These are phyloP conservation scores for Taxidea taxus DNA, from an alignment of 2,113 vertebrate genomes.

Conservation along the genomic window DNA sequence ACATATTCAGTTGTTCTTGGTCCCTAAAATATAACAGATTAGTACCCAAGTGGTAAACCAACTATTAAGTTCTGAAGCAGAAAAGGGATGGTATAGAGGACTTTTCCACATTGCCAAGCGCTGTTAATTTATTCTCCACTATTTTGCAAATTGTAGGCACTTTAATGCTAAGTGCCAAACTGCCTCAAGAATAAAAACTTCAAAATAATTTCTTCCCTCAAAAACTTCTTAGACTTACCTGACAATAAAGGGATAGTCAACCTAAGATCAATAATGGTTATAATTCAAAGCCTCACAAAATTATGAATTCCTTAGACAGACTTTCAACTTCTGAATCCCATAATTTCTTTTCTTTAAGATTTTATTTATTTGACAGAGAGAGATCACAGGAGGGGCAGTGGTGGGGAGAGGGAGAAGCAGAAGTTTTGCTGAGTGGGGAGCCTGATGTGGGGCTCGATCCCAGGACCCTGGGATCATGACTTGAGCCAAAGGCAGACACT, in stretches of 20 bases:
- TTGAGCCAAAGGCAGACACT: too few relatives aligned
- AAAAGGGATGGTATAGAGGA: background rate
- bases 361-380: too few relatives aligned
- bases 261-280: background rate
- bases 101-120: background rate
- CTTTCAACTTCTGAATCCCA: background rate
- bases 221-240: background rate
- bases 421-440: too few relatives aligned
- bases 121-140: background rate
- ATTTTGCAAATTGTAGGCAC: background rate
- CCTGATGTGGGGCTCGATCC: too few relatives aligned
- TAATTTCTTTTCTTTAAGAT: too few relatives aligned
- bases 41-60: background rate
- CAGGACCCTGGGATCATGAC: too few relatives aligned
- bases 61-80: background rate
- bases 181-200: slow-evolving; percentile 17
- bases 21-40: background rate
- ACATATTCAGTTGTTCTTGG: background rate
- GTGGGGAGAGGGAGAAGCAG: too few relatives aligned
- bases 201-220: background rate
- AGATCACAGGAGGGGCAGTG: too few relatives aligned
- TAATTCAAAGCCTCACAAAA: background rate
- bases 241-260: background rate
- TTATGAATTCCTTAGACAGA: background rate
- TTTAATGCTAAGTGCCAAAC: background rate